Evolutionary conservation across 2,888 invertebrate species (phyloP), one percentile per base, ranked within the genome.

Genomic region (Coelinius sp.): DNA sequence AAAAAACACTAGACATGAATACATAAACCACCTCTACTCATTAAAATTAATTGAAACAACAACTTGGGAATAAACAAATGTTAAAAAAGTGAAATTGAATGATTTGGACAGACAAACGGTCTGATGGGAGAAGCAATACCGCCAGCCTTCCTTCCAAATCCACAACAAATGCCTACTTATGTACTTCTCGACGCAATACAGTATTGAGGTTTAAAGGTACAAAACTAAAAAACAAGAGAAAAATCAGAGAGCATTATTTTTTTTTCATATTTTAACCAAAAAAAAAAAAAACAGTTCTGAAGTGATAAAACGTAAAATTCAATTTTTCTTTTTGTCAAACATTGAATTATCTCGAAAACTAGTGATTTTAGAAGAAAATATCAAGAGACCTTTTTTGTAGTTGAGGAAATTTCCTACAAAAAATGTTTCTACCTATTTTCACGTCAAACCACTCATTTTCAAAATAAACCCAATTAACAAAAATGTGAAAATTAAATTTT

Each of bases 121-220:
- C 84, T 87, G 80, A 87, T 87, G 87, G 87, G 87, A 77, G 87
- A 87, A 85, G 87, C 86, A 82, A 87, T 87, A 85, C 87, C 87
- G 83, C 86, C 87, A 86, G 90, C 90, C 86, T 89, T 90, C 88
- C 87, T 88, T 82, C 88, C 86, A 83, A 90, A 90, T 86, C 90
- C 90, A 83, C 89, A 90, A 84, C 89, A 90, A 88, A 90, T 89
- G 89, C 90, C 90, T 86, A 89, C 90, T 88, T 90, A 90, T 89
- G 89, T 90, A 86, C 89, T 90, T 89, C 90, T 90, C 89, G 90
- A 90, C 89, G 90, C 90, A 87, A 90, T 90, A 89, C 90, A 90
- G 89, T 90, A 90, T 90, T 90, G 90, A 90, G 90, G 89, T 89
- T 89, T 86, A 86, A 87, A 87, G 87, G 87, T 87, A 87, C 81